These are phyloP conservation scores for Pammene fasciana DNA, from an alignment of 2,888 invertebrate species.

Conservation along the genomic window DNA sequence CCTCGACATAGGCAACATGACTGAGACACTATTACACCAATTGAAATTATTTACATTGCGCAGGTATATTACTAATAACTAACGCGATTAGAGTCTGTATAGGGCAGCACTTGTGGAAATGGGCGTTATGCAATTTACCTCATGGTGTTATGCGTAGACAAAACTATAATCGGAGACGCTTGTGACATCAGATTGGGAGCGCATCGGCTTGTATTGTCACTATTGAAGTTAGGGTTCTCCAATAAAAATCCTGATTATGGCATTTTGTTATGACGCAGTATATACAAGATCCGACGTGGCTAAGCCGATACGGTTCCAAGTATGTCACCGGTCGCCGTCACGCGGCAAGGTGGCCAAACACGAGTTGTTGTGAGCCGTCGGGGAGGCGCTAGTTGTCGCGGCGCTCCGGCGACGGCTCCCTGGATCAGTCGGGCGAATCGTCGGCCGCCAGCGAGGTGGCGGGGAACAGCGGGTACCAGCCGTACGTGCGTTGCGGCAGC, in stretches of 20 bases:
- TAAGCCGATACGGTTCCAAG: slow-evolving; percentile 15
- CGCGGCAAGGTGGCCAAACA: not conserved
- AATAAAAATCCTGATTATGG: not conserved
- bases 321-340: slow-evolving; percentile 16
- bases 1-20: slow-evolving; percentile 5
- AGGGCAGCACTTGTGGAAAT: slow-evolving; percentile 40
- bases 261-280: slow-evolving; percentile 4
- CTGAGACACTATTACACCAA: slow-evolving; percentile 31
- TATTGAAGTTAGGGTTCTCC: not conserved
- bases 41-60: slow-evolving; percentile 35
- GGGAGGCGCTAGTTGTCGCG: slow-evolving; percentile 65
- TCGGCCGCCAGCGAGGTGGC: slow-evolving; percentile 90
- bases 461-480: slow-evolving; percentile 96
- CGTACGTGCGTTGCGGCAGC: slow-evolving; percentile 90
- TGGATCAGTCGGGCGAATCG: slow-evolving; percentile 82
- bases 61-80: slow-evolving; percentile 18
- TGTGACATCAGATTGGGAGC: slow-evolving; percentile 4
- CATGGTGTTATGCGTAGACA: not conserved
- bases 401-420: slow-evolving; percentile 81
- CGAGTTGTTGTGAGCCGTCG: slow-evolving; percentile 61
- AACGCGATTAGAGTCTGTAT: slow-evolving; percentile 35
- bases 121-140: slow-evolving; percentile 33
- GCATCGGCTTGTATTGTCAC: slow-evolving; percentile 5
- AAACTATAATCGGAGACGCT: not conserved
- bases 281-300: not conserved